A percentile compares a stretch with the other conserved stretches of the same genome.
phyloP scores from a whole-genome alignment of 2,113 vertebrate species.

The Aplodontia rufa region DNA sequence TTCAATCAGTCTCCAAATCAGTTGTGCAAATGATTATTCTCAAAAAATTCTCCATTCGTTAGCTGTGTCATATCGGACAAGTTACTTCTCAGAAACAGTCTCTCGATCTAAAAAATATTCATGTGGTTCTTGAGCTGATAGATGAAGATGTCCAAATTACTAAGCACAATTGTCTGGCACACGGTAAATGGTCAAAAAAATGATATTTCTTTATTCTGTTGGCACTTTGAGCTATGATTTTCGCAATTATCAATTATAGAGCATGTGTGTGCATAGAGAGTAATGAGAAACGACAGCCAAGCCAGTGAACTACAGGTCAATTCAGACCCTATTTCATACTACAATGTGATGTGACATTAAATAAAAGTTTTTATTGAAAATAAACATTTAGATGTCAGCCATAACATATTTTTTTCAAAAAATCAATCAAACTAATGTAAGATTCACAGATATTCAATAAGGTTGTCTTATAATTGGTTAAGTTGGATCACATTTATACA shows the following conservation, averaged over 20 bases:
- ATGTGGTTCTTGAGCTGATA: not conserved
- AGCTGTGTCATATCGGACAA: not conserved
- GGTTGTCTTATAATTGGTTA: not conserved
- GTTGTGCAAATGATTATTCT: not conserved
- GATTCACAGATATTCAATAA: not conserved
- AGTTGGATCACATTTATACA: not conserved
- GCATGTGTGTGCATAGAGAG: not conserved
- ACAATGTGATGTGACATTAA: not conserved
- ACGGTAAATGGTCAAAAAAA: not conserved
- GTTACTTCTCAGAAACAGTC: not conserved
- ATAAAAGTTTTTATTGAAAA: not conserved
- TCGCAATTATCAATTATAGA: not conserved
- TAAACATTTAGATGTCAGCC: not conserved
- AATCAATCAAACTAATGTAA: not conserved
- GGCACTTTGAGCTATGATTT: not conserved
- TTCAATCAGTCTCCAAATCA: not conserved
- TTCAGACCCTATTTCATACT: not conserved
- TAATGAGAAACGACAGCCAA: not conserved
- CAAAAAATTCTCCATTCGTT: not conserved
- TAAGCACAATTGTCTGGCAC: not conserved
- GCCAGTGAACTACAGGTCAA: not conserved
- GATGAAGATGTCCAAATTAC: not conserved
- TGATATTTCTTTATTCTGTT: not conserved
- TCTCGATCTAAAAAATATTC: not conserved
- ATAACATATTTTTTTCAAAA: not conserved